Percentiles rank a stretch among this genome's conserved stretches.
Conservation (phyloP, 2,113 vertebrate species). For the Propithecus coquereli region DNA sequence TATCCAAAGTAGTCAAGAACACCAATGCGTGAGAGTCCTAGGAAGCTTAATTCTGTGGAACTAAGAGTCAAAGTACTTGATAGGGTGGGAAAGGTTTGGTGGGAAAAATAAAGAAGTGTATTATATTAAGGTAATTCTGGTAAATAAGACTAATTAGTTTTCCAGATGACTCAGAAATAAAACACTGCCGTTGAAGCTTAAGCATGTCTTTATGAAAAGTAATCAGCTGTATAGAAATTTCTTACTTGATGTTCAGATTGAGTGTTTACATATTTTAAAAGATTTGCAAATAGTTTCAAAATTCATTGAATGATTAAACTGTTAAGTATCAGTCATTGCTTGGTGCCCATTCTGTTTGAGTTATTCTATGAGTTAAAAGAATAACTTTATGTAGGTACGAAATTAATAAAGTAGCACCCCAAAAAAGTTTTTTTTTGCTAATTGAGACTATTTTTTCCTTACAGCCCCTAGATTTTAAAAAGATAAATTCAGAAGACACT, state of each 20-base stretch:
- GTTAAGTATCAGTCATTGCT: neutral
- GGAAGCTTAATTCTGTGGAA: neutral
- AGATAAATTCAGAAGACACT: neutral
- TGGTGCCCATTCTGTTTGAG: neutral
- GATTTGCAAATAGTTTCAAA: conserved; percentile 14
- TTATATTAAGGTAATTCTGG: conserved; percentile 27
- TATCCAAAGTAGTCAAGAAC: neutral
- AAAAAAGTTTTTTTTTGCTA: neutral
- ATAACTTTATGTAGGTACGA: neutral
- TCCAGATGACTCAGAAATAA: conserved; percentile 29
- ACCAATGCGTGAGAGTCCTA: neutral
- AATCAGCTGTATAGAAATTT: conserved; percentile 17
- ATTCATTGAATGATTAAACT: conserved; percentile 11
- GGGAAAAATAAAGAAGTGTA: neutral
- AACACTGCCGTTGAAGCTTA: neutral
- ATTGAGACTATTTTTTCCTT: neutral
- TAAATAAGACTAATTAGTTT: conserved; percentile 1
- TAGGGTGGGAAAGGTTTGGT: neutral
- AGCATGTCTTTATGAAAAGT: conserved; percentile 1
- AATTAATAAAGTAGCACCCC: neutral
- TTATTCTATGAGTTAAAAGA: neutral
- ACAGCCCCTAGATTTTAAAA: neutral
- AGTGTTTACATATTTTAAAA: conserved; percentile 11
- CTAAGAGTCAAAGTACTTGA: neutral
- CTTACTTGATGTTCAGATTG: neutral